Conservation (phyloP, 2,888 invertebrate species). For the Heliconius sara region DNA sequence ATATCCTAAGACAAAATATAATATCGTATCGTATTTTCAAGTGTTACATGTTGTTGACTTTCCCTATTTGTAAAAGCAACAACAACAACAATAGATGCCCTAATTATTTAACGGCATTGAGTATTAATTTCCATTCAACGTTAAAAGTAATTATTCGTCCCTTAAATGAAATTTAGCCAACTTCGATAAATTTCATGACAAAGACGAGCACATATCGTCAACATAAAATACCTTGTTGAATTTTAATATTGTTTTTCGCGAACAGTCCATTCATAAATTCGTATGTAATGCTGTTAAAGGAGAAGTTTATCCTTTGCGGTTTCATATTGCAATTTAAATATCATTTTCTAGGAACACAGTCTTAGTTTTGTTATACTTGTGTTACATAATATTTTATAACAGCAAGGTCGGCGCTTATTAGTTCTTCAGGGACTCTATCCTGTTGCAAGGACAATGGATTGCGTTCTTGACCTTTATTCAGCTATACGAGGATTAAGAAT, state of each 20-base stretch:
- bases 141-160: not conserved
- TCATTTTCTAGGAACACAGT: constrained; percentile 5
- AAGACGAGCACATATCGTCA: constrained; percentile 2
- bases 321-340: constrained; percentile 25
- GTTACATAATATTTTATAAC: constrained; percentile 38
- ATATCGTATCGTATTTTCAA: not conserved
- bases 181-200: not conserved
- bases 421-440: constrained; percentile 32
- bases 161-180: constrained; percentile 2
- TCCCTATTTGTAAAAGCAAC: not conserved
- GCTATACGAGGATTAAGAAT: constrained; percentile 22
- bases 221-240: constrained; percentile 21
- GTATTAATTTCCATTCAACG: not conserved
- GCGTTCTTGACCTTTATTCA: constrained; percentile 22
- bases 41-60: not conserved
- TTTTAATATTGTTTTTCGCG: constrained; percentile 25
- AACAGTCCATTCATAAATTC: constrained; percentile 26
- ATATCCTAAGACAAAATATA: no score
- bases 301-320: not conserved
- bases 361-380: constrained; percentile 29
- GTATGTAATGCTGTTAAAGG: constrained; percentile 14
- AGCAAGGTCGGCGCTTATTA: constrained; percentile 40
- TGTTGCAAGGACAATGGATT: constrained; percentile 35
- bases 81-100: not conserved
- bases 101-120: constrained; percentile 3